Evolutionary conservation across 2,797 vertebrate species (phyloP).

Genomic region (Chiroxiphia lanceolata): DNA sequence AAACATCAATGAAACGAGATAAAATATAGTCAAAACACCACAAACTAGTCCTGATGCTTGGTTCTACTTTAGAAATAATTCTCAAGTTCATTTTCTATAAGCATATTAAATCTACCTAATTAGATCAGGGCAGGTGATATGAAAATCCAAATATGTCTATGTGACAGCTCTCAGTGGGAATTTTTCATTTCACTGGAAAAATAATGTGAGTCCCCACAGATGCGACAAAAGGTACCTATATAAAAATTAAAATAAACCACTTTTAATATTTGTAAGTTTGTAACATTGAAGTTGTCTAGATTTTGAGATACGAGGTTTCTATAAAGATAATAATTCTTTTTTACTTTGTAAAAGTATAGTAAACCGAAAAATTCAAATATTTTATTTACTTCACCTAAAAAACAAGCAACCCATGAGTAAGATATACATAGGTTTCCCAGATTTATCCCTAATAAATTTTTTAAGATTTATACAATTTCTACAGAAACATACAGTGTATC

Average conservation of each 20-base stretch:
- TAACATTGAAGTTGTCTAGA: not conserved
- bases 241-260: not conserved
- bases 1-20: not conserved
- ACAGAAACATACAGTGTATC: slow-evolving; percentile 87
- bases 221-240: not conserved
- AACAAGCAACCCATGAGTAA: slow-evolving; percentile 80
- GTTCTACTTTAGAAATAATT: not conserved
- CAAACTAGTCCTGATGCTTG: not conserved
- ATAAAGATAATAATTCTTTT: not conserved
- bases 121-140: not conserved
- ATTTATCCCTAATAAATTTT: slow-evolving; percentile 78
- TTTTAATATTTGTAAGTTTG: not conserved
- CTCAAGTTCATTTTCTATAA: not conserved
- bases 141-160: not conserved
- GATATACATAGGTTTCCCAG: slow-evolving; percentile 75
- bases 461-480: slow-evolving; percentile 83
- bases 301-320: not conserved
- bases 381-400: slow-evolving; percentile 82
- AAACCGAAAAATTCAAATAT: slow-evolving; percentile 78
- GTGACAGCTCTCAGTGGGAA: not conserved
- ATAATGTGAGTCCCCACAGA: not conserved
- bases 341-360: slow-evolving; percentile 27
- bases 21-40: not conserved
- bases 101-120: not conserved
- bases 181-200: not conserved